Conservation (phyloP, 2,888 invertebrate species). For the Noctua comes region DNA sequence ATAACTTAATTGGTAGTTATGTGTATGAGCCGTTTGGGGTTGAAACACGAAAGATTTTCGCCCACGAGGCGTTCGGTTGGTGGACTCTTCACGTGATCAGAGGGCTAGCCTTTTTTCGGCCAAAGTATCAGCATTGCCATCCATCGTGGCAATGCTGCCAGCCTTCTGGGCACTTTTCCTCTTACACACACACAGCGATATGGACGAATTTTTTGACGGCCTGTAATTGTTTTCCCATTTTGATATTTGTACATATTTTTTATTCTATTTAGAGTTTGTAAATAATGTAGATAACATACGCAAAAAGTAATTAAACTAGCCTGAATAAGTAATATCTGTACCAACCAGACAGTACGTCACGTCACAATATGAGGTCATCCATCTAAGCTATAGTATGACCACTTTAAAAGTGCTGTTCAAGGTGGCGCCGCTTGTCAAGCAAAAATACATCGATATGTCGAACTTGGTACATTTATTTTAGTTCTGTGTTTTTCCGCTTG, state of each 20-base stretch:
- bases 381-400: background rate
- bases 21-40: background rate
- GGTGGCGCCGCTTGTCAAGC: background rate
- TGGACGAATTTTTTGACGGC: background rate
- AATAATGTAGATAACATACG: background rate
- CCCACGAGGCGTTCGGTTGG: background rate
- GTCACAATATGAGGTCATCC: constrained; percentile 13
- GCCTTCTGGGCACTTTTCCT: background rate
- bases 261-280: background rate
- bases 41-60: background rate
- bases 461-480: background rate
- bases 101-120: background rate
- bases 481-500: background rate
- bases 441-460: background rate
- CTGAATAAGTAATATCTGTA: background rate
- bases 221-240: background rate
- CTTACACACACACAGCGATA: background rate
- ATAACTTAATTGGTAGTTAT: background rate
- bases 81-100: background rate
- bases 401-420: background rate
- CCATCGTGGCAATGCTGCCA: background rate
- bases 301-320: background rate
- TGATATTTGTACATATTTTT: background rate
- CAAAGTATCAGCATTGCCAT: background rate
- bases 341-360: background rate